Evolutionary conservation across 1,140 invertebrate species (phyloP).

Genomic region (Drosophila athabasca): DNA sequence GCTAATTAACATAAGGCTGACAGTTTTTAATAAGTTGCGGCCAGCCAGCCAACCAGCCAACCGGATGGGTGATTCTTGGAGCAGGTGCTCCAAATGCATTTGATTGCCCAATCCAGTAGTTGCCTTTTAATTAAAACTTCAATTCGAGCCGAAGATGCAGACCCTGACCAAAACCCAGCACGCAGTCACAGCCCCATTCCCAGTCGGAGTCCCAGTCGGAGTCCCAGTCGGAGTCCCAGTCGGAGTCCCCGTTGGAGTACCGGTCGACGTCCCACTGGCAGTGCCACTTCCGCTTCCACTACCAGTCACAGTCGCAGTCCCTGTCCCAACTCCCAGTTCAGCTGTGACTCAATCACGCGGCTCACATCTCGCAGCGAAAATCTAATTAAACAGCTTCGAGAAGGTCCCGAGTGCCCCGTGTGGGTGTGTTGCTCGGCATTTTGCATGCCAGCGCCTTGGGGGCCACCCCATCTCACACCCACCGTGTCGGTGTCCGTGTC

Average conservation of each 20-base stretch:
- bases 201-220: background rate
- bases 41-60: no score
- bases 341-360: constrained; percentile 66
- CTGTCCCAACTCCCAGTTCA: constrained; percentile 12
- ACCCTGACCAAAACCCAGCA: constrained; percentile 34
- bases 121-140: constrained; percentile 76
- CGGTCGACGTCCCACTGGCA: background rate
- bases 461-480: background rate
- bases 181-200: background rate
- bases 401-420: constrained; percentile 6
- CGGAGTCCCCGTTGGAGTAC: no score
- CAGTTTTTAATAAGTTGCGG: constrained; percentile 64
- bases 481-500: constrained; percentile 3
- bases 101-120: constrained; percentile 46
- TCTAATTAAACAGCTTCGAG: constrained; percentile 69
- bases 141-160: constrained; percentile 35
- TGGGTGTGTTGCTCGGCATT: constrained; percentile 1
- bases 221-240: background rate
- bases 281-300: background rate
- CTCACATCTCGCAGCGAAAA: constrained; percentile 64
- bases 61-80: background rate
- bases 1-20: constrained; percentile 70
- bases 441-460: constrained; percentile 14
- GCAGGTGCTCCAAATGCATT: constrained; percentile 62
- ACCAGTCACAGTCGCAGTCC: background rate